Conservation (phyloP, 37 sponge, comb jelly and placozoan species). For the Halichondria panicea region DNA sequence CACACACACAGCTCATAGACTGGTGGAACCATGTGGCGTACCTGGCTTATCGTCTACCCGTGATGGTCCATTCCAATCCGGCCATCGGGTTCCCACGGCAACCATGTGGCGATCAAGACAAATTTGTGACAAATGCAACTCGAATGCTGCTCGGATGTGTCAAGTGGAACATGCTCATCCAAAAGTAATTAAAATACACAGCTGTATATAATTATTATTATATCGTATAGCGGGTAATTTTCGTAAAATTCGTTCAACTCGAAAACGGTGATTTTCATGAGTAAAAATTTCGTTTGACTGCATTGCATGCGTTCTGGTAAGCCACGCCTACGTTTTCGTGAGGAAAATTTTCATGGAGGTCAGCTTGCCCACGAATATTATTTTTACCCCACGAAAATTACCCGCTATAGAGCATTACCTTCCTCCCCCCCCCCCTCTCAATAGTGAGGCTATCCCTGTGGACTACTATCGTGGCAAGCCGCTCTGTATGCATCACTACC, state of each 20-base stretch:
- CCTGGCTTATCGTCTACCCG: slow-evolving; percentile 69
- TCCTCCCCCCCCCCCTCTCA: not conserved
- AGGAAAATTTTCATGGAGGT: too few species aligned
- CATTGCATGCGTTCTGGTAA: too few species aligned
- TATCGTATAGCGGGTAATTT: too few species aligned
- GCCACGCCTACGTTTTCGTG: too few species aligned
- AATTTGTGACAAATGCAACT: slow-evolving; percentile 23
- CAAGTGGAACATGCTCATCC: slow-evolving; percentile 31
- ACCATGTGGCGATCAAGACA: slow-evolving; percentile 13
- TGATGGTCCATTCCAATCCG: slow-evolving; percentile 68
- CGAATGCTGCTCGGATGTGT: slow-evolving; percentile 7
- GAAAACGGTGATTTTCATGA: too few species aligned
- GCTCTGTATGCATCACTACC: slow-evolving; percentile 77
- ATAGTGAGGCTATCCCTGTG: slow-evolving; percentile 57
- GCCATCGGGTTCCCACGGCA: slow-evolving; percentile 55
- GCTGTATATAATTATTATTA: not conserved
- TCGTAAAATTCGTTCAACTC: too few species aligned
- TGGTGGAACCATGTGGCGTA: slow-evolving; percentile 93
- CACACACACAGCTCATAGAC: slow-evolving; percentile 86
- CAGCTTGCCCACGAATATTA: too few species aligned
- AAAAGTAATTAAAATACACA: slow-evolving; percentile 22
- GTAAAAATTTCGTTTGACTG: too few species aligned
- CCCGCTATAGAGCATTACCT: too few species aligned
- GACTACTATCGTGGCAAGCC: slow-evolving; percentile 53
- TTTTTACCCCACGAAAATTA: too few species aligned